Evolutionary conservation across 1,140 invertebrate species (phyloP).

Genomic region (Wasmannia auropunctata): DNA sequence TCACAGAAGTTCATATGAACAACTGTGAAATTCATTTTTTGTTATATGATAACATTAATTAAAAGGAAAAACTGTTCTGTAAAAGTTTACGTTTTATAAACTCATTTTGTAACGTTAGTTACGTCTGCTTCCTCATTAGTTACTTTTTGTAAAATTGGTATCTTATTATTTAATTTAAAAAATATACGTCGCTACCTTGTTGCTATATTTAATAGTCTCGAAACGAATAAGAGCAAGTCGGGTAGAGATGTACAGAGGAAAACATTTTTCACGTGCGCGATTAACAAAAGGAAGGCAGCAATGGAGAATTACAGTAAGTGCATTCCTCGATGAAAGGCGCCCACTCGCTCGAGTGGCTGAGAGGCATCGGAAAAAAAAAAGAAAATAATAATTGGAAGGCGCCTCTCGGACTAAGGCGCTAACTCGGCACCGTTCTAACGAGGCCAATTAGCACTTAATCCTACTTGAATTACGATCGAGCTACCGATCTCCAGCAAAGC

Average conservation of each 20-base stretch:
- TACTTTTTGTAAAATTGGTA: neutral
- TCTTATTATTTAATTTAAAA: neutral
- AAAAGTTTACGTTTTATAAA: neutral
- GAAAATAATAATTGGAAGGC: constrained; percentile 75
- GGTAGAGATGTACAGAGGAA: neutral
- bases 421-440: constrained; percentile 68
- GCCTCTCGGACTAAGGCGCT: constrained; percentile 62
- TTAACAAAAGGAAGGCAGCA: constrained; percentile 6
- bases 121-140: neutral
- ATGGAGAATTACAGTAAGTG: constrained; percentile 27
- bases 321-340: constrained; percentile 65
- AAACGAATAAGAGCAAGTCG: neutral
- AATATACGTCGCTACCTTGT: neutral
- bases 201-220: neutral
- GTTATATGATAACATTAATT: neutral
- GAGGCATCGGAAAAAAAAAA: constrained; percentile 30
- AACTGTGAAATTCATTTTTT: neutral
- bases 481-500: constrained; percentile 63
- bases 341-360: constrained; percentile 26
- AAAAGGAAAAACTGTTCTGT: neutral
- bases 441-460: constrained; percentile 81
- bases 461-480: constrained; percentile 77
- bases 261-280: constrained; percentile 27
- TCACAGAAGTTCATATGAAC: neutral
- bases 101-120: neutral